Conservation (phyloP, 2,113 vertebrate genomes). For the Chitala chitala region DNA sequence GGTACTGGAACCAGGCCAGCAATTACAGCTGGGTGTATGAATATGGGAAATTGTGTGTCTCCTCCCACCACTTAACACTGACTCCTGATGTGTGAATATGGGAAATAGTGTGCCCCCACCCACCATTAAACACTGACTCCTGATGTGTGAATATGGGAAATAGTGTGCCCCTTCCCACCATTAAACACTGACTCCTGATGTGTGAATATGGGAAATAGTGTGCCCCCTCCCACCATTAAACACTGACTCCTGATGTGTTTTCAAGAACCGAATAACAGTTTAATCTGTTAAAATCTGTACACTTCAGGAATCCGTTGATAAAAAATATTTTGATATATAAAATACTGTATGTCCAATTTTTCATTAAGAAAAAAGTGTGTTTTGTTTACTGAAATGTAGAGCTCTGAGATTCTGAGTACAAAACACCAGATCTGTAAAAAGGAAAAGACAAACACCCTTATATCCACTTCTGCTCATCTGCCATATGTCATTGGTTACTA, state of each 20-base stretch:
- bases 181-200: not conserved
- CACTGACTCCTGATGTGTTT: not conserved
- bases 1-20: not conserved
- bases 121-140: not conserved
- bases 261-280: not conserved
- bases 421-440: too few species aligned
- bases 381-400: too few species aligned
- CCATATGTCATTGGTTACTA: too few species aligned
- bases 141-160: not conserved
- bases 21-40: conserved; percentile 3
- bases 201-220: not conserved
- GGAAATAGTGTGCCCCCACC: not conserved
- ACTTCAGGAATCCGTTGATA: not conserved
- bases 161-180: not conserved
- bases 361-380: too few species aligned
- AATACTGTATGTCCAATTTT: too few species aligned
- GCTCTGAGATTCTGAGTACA: too few species aligned
- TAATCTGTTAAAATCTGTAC: not conserved
- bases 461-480: too few species aligned
- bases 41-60: conserved; percentile 2
- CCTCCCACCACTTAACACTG: not conserved
- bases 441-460: too few species aligned
- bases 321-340: not conserved
- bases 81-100: not conserved
- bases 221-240: not conserved